Base-by-base conservation (phyloP, 2,888 invertebrate genomes). In the Phengaris alcon region DNA sequence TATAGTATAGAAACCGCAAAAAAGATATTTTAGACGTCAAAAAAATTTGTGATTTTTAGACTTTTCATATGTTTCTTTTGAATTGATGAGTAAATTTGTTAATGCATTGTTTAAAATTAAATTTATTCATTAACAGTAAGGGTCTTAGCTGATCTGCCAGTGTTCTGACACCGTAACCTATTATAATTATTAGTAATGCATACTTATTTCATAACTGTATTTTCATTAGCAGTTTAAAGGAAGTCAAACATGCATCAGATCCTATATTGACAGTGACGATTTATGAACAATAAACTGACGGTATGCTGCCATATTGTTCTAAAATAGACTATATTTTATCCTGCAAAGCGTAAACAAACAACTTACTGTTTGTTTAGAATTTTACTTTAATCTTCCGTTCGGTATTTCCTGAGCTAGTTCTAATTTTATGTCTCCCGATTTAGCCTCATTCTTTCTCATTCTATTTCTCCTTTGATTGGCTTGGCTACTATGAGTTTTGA, bases 221-320 rank as follows among this genome's bases (percentile, higher is more conserved):
- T 35, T 64, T 35, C 64, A 64, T 64, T 44, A 64, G 12, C 64
- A 64, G 64, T 44, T 35, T 64, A 76, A 74, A 78, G 79, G 78
- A 79, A 79, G 64, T 77, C 68, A 64, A 64, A 74, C 51, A 59
- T 76, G 75, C 76, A 75, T 75, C 74, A 77, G 79, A 75, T 75
- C 76, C 15, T 79, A 81, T 89, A 90, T 89, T 88, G 90, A 90
- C 91, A 85, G 85, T 78, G 78, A 87, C 90, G 90, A 90, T 90
- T 89, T 90, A 91, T 88, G 87, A 84, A 86, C 85, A 85, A 86
- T 87, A 87, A 88, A 87, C 87, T 85, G 78, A 79, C 79, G 78
- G 80, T 79, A 77, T 82, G 84, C 80, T 78, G 82, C 83, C 84
- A 82, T 85, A 87, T 86, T 88, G 87, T 86, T 84, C 82, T 80